These are phyloP conservation scores for Drosophila limbata DNA, from an alignment of 2,888 invertebrate genomes.

Conservation along the genomic window DNA sequence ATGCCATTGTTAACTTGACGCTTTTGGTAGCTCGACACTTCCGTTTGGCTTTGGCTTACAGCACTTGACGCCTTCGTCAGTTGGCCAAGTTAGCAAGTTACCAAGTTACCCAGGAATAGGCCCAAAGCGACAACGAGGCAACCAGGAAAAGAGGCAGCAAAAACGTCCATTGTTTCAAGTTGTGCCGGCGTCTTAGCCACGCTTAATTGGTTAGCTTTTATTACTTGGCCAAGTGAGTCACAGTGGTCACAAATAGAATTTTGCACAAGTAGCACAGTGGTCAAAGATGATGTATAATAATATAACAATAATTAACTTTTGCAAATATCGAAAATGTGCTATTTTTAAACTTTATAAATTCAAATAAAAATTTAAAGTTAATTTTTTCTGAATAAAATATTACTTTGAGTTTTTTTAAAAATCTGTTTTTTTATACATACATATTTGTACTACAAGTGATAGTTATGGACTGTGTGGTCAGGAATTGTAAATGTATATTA, in stretches of 20 bases:
- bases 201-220: slow-evolving; percentile 83
- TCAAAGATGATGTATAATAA: neutral
- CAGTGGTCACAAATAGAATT: slow-evolving; percentile 23
- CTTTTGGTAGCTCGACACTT: slow-evolving; percentile 65
- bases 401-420: too few relatives aligned
- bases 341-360: too few relatives aligned
- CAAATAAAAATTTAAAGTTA: too few relatives aligned
- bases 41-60: slow-evolving; percentile 75
- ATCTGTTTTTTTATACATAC: too few relatives aligned
- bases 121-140: slow-evolving; percentile 13
- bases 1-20: slow-evolving; percentile 52
- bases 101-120: slow-evolving; percentile 8
- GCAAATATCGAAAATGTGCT: too few relatives aligned
- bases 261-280: neutral
- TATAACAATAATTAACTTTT: too few relatives aligned
- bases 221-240: slow-evolving; percentile 73
- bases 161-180: slow-evolving; percentile 59
- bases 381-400: too few relatives aligned
- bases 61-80: slow-evolving; percentile 71
- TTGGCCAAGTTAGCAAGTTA: slow-evolving; percentile 53
- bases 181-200: slow-evolving; percentile 62
- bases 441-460: too few relatives aligned
- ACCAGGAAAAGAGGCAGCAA: slow-evolving; percentile 5
- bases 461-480: too few relatives aligned
- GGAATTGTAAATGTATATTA: too few relatives aligned